Evolutionary conservation across 1,140 invertebrate species (phyloP).

Genomic region (Phortica variegata): DNA sequence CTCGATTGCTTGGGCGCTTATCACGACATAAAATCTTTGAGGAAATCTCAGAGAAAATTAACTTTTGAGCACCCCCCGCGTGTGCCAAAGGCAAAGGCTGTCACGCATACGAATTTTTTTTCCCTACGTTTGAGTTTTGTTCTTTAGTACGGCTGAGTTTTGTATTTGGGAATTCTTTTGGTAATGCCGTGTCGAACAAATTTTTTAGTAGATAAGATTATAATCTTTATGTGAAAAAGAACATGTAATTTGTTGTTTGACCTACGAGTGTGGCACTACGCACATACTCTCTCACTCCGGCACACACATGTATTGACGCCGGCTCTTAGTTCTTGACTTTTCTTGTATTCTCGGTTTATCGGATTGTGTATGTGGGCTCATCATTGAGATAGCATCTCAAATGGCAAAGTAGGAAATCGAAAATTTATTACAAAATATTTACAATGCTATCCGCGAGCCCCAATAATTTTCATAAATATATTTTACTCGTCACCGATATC

Average conservation of each 20-base stretch:
- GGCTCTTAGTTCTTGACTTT: slow-evolving; percentile 1
- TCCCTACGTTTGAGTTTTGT: slow-evolving; percentile 12
- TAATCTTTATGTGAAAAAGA: slow-evolving; percentile 55
- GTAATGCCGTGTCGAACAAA: slow-evolving; percentile 45
- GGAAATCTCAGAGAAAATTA: background rate
- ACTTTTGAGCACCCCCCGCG: slow-evolving; percentile 37
- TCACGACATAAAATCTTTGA: slow-evolving; percentile 29
- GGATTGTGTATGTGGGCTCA: slow-evolving; percentile 28
- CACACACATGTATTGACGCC: background rate
- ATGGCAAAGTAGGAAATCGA: background rate
- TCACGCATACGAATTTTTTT: slow-evolving; percentile 9
- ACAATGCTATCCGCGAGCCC: slow-evolving; percentile 52
- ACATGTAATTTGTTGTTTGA: slow-evolving; percentile 50
- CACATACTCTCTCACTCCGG: too few relatives aligned
- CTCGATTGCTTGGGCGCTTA: slow-evolving; percentile 23
- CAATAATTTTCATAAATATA: slow-evolving; percentile 56
- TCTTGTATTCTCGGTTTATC: too few relatives aligned
- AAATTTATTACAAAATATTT: slow-evolving; percentile 53
- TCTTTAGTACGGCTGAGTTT: too few relatives aligned
- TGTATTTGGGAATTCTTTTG: slow-evolving; percentile 26
- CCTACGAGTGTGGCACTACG: too few relatives aligned
- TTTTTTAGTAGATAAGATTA: slow-evolving; percentile 51
- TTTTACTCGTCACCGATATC: too few relatives aligned
- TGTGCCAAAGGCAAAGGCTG: slow-evolving; percentile 30
- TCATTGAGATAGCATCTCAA: slow-evolving; percentile 49